Percentiles rank a stretch among this genome's conserved stretches.
Conservation (phyloP, 2,113 vertebrate species). For the Engystomops pustulosus region DNA sequence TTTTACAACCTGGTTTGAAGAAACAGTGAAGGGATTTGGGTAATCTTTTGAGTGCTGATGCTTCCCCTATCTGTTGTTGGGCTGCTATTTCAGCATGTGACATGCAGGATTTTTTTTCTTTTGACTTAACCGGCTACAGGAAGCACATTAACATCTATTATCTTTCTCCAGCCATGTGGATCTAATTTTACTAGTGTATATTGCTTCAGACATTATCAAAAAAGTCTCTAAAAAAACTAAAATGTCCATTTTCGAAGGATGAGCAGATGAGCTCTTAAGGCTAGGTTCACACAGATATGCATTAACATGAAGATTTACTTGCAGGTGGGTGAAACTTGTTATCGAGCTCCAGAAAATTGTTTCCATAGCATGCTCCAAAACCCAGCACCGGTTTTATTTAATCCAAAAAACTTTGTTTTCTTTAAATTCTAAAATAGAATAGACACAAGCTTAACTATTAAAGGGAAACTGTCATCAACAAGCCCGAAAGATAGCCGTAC, state of each 20-base stretch:
- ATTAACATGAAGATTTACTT: background rate
- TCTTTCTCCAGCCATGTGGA: slow-evolving; percentile 20
- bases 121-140: slow-evolving; percentile 30
- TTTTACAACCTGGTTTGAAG: slow-evolving; percentile 37
- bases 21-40: slow-evolving; percentile 31
- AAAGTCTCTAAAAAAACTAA: background rate
- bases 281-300: background rate
- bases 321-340: background rate
- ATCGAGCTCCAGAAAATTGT: background rate
- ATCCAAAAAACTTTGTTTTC: no score
- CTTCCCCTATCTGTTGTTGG: slow-evolving; percentile 25
- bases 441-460: no score
- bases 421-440: no score
- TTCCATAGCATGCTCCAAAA: background rate
- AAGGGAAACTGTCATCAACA: no score
- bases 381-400: background rate
- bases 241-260: background rate
- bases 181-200: background rate
- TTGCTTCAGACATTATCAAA: background rate
- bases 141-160: slow-evolving; percentile 41
- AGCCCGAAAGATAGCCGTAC: no score
- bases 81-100: slow-evolving; percentile 18
- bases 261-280: background rate
- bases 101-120: slow-evolving; percentile 17
- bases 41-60: slow-evolving; percentile 51